Base-by-base conservation (phyloP, 2,888 invertebrate species). In the Rhagophthalmus giganteus region DNA sequence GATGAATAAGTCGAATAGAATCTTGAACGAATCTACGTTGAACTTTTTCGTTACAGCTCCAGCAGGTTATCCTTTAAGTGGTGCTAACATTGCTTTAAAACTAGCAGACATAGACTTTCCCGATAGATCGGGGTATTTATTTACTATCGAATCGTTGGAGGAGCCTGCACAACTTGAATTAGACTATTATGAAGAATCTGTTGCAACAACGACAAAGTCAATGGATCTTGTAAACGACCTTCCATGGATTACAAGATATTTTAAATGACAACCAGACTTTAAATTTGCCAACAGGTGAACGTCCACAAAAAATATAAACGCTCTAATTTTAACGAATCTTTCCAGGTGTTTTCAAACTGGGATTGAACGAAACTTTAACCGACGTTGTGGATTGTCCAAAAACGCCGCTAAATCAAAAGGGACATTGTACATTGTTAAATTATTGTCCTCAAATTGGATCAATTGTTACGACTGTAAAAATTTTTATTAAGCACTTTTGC, bases 331-430 rank as follows among this genome's bases (percentile, higher is more conserved):
- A n/a, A n/a, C n/a, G n/a, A n/a, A n/a, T 9, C 20, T 15, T 28
- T 48, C 12, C 31, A 49, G 49, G 49, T 10, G 30, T 30, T 13
- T 53, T 33, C 28, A 42, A 42, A 38, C 33, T 53, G 4, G 53
- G 48, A n/a, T 10, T 42, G 13, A 33, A 53, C 24, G 48, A 37
- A 28, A 48, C 41, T 8, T 12, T 52, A 32, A 31, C 42, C 3
- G 42, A 46, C 8, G 16, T 11, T 8, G 41, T 48, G 20, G 33
- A 10, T n/a, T 53, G 53, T 14, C 14, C 53, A n/a, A 48, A 47
- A 28, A 38, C 53, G n/a, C 53, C 44, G 1, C 10, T 26, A 2
- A 42, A 48, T 32, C 15, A 13, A 25, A 24, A 46, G 14, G 53
- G 53, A 5, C 47, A 27, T 38, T 53, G 53, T 12, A 42, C 32